These are phyloP conservation scores for Platyscapa corneri DNA, from an alignment of 1,140 invertebrate species.

Conservation along the genomic window DNA sequence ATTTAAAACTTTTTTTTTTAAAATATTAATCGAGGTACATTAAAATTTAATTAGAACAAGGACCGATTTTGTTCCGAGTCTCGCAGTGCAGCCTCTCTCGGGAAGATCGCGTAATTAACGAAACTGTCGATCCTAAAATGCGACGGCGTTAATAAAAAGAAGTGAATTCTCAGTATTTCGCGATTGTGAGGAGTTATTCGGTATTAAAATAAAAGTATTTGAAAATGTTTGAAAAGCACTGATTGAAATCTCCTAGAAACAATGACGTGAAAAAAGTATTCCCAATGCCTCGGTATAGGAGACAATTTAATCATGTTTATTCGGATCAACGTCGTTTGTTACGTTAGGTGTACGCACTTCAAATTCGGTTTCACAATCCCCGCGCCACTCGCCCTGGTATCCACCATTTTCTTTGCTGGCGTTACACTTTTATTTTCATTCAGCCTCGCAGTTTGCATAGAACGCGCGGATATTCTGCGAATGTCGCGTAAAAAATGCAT, in stretches of 20 bases:
- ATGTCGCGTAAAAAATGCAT: conserved; percentile 64
- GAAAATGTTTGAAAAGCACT: conserved; percentile 8
- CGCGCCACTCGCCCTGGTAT: conserved; percentile 17
- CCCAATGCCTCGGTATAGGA: conserved; percentile 40
- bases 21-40: too few relatives aligned
- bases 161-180: neutral
- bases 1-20: too few relatives aligned
- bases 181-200: neutral
- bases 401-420: conserved; percentile 56
- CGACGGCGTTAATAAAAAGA: too few relatives aligned
- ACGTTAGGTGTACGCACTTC: conserved; percentile 50
- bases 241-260: neutral
- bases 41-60: too few relatives aligned
- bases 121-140: too few relatives aligned
- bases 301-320: conserved; percentile 56
- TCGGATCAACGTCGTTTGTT: conserved; percentile 51
- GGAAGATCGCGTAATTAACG: too few relatives aligned
- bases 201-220: neutral
- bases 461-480: conserved; percentile 37
- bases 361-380: conserved; percentile 50
- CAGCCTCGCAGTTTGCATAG: conserved; percentile 53
- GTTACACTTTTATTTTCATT: conserved; percentile 61
- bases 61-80: too few relatives aligned
- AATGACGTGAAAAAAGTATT: conserved; percentile 37
- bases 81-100: too few relatives aligned